Conservation (phyloP, 2,113 vertebrate species). For the Muscicapa adusta region DNA sequence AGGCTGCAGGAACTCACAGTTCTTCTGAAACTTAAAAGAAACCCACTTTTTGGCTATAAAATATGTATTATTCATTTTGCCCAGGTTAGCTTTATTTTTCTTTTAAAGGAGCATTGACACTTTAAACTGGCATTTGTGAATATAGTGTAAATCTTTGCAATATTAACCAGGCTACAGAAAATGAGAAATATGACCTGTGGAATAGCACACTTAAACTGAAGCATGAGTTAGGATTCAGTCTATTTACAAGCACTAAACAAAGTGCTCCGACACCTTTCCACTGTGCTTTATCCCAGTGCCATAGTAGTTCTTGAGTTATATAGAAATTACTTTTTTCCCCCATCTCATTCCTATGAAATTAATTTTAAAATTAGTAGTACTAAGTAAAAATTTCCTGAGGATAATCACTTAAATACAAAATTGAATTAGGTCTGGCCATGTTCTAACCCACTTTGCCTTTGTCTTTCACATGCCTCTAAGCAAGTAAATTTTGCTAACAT, state of each 20-base stretch:
- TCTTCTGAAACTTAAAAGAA: constrained; percentile 32
- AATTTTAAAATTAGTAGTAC: background rate
- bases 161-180: constrained; percentile 48
- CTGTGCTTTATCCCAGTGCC: background rate
- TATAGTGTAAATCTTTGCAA: constrained; percentile 52
- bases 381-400: background rate
- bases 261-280: background rate
- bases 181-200: constrained; percentile 50
- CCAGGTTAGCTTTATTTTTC: constrained; percentile 62
- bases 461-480: background rate
- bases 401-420: background rate
- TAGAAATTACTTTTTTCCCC: background rate
- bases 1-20: background rate
- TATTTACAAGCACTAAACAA: background rate
- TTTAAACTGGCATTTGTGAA: constrained; percentile 32
- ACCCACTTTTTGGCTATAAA: constrained; percentile 10
- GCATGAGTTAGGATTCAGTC: constrained; percentile 22
- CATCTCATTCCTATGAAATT: background rate
- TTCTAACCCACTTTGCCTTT: background rate
- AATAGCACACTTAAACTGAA: constrained; percentile 50
- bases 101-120: constrained; percentile 48
- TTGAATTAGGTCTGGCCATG: background rate
- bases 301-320: background rate
- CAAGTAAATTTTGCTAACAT: background rate
- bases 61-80: constrained; percentile 55